phyloP scores from a whole-genome alignment of 2,797 vertebrate species.

The Acanthornis magna region DNA sequence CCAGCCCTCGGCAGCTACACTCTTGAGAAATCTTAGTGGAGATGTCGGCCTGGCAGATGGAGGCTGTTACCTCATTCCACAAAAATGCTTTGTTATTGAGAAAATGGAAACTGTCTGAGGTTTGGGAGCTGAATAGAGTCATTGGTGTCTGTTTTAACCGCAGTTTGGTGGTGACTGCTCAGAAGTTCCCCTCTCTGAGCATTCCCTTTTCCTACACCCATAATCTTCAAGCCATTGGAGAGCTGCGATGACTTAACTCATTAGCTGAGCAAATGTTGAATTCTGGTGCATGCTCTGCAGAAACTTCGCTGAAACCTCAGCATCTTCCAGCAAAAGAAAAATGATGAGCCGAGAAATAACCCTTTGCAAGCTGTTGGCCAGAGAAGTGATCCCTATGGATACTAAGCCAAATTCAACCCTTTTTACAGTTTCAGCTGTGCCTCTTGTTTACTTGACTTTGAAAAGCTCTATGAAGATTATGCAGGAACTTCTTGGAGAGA shows the following conservation, averaged over 20 bases:
- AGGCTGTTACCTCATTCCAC: constrained; percentile 85
- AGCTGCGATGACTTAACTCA: constrained; percentile 29
- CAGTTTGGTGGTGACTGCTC: constrained; percentile 50
- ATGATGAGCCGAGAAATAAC: constrained; percentile 7
- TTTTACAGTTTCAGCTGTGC: not conserved
- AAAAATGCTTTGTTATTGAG: constrained; percentile 88
- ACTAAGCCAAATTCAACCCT: not conserved
- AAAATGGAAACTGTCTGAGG: constrained; percentile 81
- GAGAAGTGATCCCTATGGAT: not conserved
- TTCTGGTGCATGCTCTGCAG: not conserved
- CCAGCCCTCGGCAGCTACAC: not conserved
- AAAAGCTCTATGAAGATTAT: not conserved
- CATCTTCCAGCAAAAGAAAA: constrained; percentile 20
- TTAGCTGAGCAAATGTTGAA: not conserved
- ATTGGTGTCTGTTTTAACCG: constrained; percentile 71
- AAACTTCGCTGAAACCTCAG: not conserved
- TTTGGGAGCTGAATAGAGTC: constrained; percentile 72
- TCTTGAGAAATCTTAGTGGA: constrained; percentile 55
- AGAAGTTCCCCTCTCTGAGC: constrained; percentile 30
- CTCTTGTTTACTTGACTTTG: not conserved
- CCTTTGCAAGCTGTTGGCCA: not conserved
- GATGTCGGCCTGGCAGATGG: constrained; percentile 79
- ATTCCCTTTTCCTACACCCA: constrained; percentile 44
- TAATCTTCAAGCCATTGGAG: constrained; percentile 18
- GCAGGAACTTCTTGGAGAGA: not conserved